Conservation (phyloP, 2,113 vertebrate genomes). For the Cnemophilus loriae region DNA sequence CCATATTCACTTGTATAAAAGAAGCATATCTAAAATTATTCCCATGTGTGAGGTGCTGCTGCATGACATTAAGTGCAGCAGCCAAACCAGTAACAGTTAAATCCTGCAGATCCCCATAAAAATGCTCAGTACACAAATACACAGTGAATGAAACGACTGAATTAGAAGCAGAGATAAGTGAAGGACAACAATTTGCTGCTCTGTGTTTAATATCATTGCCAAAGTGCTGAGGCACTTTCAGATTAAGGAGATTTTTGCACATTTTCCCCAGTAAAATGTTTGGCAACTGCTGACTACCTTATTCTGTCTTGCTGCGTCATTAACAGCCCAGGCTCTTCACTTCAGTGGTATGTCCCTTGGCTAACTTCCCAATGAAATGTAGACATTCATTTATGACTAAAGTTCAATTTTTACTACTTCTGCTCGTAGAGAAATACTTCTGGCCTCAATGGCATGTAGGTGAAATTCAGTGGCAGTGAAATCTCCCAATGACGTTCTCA, state of each 20-base stretch:
- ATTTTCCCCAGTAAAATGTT: background rate
- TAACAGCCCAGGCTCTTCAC: background rate
- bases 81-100: constrained; percentile 53
- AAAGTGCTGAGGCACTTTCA: constrained; percentile 19
- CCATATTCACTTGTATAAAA: background rate
- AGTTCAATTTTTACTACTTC: background rate
- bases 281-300: constrained; percentile 11
- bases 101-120: constrained; percentile 50
- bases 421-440: background rate
- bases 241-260: constrained; percentile 32
- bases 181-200: background rate
- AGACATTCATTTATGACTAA: background rate
- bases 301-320: background rate
- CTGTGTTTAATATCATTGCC: background rate
- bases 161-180: constrained; percentile 57
- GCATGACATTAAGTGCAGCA: constrained; percentile 48
- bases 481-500: background rate
- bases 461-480: background rate
- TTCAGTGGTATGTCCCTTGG: background rate
- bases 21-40: constrained; percentile 47
- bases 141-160: constrained; percentile 38
- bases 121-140: constrained; percentile 32
- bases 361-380: background rate
- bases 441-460: background rate
- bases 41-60: constrained; percentile 55